Base-by-base conservation (phyloP, 2,888 invertebrate species). In the Cephus nigrinus region DNA sequence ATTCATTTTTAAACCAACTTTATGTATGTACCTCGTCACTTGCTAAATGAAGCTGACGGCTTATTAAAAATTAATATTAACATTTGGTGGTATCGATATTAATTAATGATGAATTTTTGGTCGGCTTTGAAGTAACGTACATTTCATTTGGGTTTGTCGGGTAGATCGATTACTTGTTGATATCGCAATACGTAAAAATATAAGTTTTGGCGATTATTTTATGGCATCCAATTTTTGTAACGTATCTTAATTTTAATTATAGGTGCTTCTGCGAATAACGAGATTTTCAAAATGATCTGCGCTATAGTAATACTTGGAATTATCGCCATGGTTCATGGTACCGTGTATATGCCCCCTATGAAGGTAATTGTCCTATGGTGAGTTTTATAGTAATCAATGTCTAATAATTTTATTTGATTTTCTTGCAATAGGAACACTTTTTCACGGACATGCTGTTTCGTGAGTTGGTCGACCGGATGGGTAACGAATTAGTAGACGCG, bases 381-480 rank as follows among this genome's bases (percentile, higher is more conserved):
- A 32, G 35, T 15, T 74, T 74, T 30, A 35, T 4, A 32, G 35
- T 74, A 12, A 36, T 23, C 35, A 32, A 74, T 23, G 36, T 35
- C 2, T 12, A 36, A 32, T 74, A 35, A 15, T 74, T 15, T 74
- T 23, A 74, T 36, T 36, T 36, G 11, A 36, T 73, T 75, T 79
- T 23, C 77, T 83, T 81, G 71, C 0, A 73, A 86, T 85, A 95
- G 93, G 95, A 95, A 83, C 94, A 93, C 86, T 93, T 94, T 81
- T 92, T 96, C 85, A 94, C 95, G 75, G 95, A 96, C 87, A 94
- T 94, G 79, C 92, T 97, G 81, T 93, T 97, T 79, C 95, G 95
- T 81, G 96, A 97, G 88, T 93, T 97, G 40, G 94, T 96, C 75
- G 96, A 95, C 88, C 94, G 95, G 80, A 95, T 97, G 95, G 95